Evolutionary conservation across 2,888 invertebrate species (phyloP), one percentile per base, ranked within the genome.

Genomic region (Glyphotaelius pellucidus): DNA sequence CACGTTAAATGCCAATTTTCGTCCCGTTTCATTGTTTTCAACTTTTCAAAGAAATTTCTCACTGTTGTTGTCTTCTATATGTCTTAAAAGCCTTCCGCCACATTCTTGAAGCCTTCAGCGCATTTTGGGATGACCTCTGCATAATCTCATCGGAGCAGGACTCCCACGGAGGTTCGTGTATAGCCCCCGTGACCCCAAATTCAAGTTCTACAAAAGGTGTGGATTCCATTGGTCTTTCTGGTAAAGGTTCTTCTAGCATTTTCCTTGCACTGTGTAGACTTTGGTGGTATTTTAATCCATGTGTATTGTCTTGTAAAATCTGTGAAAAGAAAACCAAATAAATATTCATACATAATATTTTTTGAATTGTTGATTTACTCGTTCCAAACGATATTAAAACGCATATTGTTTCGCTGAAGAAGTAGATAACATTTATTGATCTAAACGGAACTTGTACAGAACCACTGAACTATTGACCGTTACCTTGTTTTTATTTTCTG

Each of bases 71-170:
- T 88, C 35, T 91, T 87, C 93, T 93, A 81, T 93, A 93, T 19
- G 89, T 30, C 90, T 93, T 93, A 85, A 93, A 93, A 12, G 93
- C 93, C 67, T 91, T 93, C 31, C 93, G 86, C 93, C 93, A 93
- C 90, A 90, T 90, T 84, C 79, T 93, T 30, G 93, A 90, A 25
- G 92, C 92, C 32, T 88, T 92, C 79, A 93, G 81, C 5, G 92
- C 92, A n/a, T 88, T 90, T 42, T 90, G 52, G 15, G 93, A 91
- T 5, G 90, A 79, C 47, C 80, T 83, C 19, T 79, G 89, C 35
- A 84, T 32, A 19, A 35, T 31, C 31, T 80, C 89, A 52, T 90
- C 90, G 0, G 88, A 32, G 30, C 42, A 47, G 31, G 67, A 80
- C 81, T 67, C 84, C 52, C 67, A 52, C 7, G 32, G 52, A 31